Base-by-base conservation (phyloP, 2,888 invertebrate genomes). In the Xanthia icteritia region DNA sequence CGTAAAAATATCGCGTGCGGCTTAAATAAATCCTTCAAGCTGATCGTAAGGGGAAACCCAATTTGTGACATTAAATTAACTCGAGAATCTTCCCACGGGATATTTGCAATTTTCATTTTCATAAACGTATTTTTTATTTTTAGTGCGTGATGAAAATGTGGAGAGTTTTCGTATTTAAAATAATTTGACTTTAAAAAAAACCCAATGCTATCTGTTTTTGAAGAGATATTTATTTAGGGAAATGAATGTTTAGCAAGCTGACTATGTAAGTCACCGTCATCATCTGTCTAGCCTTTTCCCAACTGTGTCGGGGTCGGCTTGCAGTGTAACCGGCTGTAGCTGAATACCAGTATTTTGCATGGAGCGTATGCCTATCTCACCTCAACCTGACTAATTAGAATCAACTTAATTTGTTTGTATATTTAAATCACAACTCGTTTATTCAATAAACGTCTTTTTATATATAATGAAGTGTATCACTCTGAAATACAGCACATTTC, bases 31-130 rank as follows among this genome's bases (percentile, higher is more conserved):
- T 90, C 89, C 87, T 90, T 83, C 84, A 85, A 76, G 87, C 73
- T 83, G 81, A 82, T 80, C 89, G 87, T 85, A 90, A 90, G 86
- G 86, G 88, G 90, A 88, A 86, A 86, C 85, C 89, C 90, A 89
- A 89, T 89, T 89, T 90, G 90, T 82, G 88, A 89, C 90, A 90
- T 89, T 88, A 89, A 89, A 89, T 89, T 90, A 89, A 86, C 82
- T 79, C 71, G 82, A 79, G 82, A 78, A 77, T 56, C 71, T 85
- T 79, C 87, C 85, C 84, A 75, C 77, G 88, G 88, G 89, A 85
- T 82, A 79, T 77, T 71, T 66, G 84, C 80, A 79, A 84, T 86
- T 81, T 88, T 88, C 89, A 90, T 90, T 89, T 90, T 90, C 88
- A 89, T 89, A 87, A 89, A 76, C 64, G 74, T 65, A 71, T 86